These are phyloP conservation scores for Pygmarrhopalites habei DNA, from an alignment of 1,140 invertebrate genomes.

Conservation along the genomic window DNA sequence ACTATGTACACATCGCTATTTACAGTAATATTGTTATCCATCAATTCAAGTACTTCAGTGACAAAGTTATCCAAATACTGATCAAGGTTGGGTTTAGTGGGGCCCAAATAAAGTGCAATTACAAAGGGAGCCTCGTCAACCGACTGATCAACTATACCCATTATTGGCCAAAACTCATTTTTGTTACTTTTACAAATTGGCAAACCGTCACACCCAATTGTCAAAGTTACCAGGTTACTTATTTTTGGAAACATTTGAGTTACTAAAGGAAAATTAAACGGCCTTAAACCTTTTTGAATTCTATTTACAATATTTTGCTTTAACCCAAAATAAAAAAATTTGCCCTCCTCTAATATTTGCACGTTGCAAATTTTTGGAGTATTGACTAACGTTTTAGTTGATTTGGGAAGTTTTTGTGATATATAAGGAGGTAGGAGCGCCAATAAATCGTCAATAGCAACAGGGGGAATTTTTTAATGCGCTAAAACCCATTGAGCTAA, in stretches of 20 bases:
- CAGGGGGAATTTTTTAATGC: not conserved
- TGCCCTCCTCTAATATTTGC: not conserved
- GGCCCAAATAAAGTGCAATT: conserved; percentile 8
- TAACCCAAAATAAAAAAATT: not conserved
- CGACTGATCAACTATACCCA: conserved; percentile 6
- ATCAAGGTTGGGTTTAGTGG: conserved; percentile 2
- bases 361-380: not conserved
- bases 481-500: not conserved
- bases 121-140: not conserved
- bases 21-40: no score
- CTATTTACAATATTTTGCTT: not conserved
- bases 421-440: not conserved
- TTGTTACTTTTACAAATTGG: no score
- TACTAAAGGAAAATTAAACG: not conserved
- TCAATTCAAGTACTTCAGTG: no score
- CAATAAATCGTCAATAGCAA: not conserved
- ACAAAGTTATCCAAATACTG: not conserved
- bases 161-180: conserved; percentile 18
- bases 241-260: not conserved
- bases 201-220: conserved; percentile 20
- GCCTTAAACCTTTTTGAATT: not conserved
- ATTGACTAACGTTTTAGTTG: not conserved
- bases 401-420: not conserved
- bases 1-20: no score
- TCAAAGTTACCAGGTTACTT: not conserved